A percentile compares a stretch with the other conserved stretches of the same genome.
Conservation (phyloP, 2,113 vertebrate genomes). For the Vicugna pacos region DNA sequence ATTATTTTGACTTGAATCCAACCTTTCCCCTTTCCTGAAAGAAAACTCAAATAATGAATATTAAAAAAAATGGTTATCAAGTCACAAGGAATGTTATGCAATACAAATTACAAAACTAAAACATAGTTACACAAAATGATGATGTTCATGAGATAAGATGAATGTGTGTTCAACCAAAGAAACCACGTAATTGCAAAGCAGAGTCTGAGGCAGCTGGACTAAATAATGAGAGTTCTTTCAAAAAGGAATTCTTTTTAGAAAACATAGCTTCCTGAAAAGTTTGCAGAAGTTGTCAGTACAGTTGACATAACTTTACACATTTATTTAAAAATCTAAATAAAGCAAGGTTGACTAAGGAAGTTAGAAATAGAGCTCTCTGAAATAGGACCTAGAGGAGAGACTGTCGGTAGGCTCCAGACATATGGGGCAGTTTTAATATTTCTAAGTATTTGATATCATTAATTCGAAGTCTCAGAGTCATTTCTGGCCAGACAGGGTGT, state of each 20-base stretch:
- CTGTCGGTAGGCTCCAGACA: not conserved
- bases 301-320: not conserved
- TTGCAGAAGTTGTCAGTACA: not conserved
- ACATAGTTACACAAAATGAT: constrained; percentile 8
- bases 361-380: not conserved
- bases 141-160: not conserved
- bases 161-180: constrained; percentile 10
- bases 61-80: not conserved
- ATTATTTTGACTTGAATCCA: not conserved
- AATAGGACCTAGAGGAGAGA: not conserved
- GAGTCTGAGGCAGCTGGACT: constrained; percentile 1
- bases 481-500: fast-evolving
- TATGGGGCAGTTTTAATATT: not conserved
- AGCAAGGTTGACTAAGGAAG: not conserved
- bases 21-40: not conserved
- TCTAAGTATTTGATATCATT: not conserved
- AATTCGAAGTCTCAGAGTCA: not conserved
- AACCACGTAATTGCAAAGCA: not conserved
- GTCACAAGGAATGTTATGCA: not conserved
- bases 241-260: not conserved
- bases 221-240: constrained; percentile 31
- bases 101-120: constrained; percentile 27
- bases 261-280: not conserved
- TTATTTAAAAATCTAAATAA: constrained; percentile 43
- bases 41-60: constrained; percentile 39